Percentiles rank a stretch among this genome's conserved stretches.
phyloP scores from a whole-genome alignment of 53 echinoderm and acorn worm genomes.

The Henricia sp. region DNA sequence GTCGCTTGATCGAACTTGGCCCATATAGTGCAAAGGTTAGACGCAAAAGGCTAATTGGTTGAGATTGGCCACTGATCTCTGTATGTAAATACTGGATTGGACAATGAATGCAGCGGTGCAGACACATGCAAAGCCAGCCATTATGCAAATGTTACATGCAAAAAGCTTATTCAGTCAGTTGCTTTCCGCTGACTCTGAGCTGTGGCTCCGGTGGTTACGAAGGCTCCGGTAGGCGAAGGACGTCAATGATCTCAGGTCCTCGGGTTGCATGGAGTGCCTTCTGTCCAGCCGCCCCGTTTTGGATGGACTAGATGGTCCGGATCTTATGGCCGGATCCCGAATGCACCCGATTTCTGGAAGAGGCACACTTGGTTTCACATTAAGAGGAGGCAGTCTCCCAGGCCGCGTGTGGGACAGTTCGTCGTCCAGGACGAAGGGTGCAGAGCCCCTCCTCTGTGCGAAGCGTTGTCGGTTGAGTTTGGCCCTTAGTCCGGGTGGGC shows the following conservation, averaged over 20 bases:
- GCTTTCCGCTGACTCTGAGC: conserved; percentile 36
- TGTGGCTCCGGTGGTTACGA: conserved; percentile 24
- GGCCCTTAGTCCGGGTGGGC: neutral
- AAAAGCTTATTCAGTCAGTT: conserved; percentile 8
- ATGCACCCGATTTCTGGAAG: conserved; percentile 79
- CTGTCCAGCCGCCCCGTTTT: conserved; percentile 50
- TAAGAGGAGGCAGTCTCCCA: conserved; percentile 82
- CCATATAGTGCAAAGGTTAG: too few species aligned
- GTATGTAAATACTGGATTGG: too few species aligned
- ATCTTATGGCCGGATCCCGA: conserved; percentile 20
- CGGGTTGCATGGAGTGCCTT: conserved; percentile 78
- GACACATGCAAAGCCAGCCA: too few species aligned
- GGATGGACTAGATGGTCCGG: conserved; percentile 41
- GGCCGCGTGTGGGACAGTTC: conserved; percentile 80
- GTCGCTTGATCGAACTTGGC: too few species aligned
- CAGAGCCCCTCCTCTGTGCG: conserved; percentile 69
- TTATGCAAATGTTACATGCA: neutral
- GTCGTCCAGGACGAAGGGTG: conserved; percentile 81
- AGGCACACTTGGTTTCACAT: conserved; percentile 72
- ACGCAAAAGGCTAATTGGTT: too few species aligned
- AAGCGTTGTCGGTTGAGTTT: conserved; percentile 24
- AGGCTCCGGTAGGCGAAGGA: conserved; percentile 31
- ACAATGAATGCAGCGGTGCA: too few species aligned
- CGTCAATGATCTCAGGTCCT: conserved; percentile 75
- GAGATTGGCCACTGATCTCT: too few species aligned